Base-by-base conservation (phyloP, 2,797 vertebrate species). In the Ispidina picta region DNA sequence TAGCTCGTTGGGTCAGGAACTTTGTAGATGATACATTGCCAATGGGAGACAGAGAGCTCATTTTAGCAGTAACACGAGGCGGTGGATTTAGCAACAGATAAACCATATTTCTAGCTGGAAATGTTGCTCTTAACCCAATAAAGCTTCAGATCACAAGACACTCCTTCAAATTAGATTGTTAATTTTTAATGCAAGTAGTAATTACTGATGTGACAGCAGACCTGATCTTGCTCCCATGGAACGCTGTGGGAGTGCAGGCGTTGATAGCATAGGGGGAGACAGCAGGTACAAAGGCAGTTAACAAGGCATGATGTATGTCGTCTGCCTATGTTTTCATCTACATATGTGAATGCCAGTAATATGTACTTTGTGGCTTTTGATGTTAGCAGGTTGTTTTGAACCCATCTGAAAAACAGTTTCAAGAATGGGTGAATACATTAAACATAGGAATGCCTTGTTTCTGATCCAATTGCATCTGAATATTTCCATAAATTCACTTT, bases 141-240 rank as follows among this genome's bases (percentile, higher is more conserved):
- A 83, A 76, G 54, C 46, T 86, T 82, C 78, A 68, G 74, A 78
- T 82, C 85, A 76, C 46, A 78, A 66, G 43, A 84, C 86, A 89
- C 78, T 85, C 82, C 84, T 95, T 92, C 72, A 54, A 86, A 80
- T 90, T 81, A 95, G 72, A 56, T 86, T 71, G 81, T 88, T 92
- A 91, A 88, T 94, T 91, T 94, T 95, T 93, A 76, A 95, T 94
- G 88, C 35, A 20, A 31, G 71, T 86, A 91, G 78, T 83, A 83
- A 83, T 95, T 92, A 90, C 72, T 72, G 65, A 51, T 83, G 80
- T 92, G 86, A 91, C 75, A 92, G 80, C 89, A 89, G 74, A 88
- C 70, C 69, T 83, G 75, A 87, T 94, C 75, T 74, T 77, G 72
- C 78, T 92, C 83, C 80, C 78, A n/a, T 76, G 78, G 43, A 33